Base-by-base conservation (phyloP, 2,888 invertebrate species). In the Morinoia aosen region DNA sequence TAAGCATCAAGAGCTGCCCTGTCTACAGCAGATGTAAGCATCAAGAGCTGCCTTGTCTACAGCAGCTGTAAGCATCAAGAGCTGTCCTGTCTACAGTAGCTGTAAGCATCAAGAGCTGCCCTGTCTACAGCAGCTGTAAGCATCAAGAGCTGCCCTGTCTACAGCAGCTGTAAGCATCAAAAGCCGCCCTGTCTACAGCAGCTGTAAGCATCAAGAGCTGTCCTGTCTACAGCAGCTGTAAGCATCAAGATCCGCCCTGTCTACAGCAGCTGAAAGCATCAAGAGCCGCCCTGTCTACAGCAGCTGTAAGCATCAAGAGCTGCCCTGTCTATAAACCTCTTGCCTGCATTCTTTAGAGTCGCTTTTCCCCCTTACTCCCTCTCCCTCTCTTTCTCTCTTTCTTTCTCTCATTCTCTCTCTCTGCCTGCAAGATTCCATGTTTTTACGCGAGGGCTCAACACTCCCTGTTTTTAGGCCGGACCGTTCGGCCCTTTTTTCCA, bases 401-500 rank as follows among this genome's bases (percentile, higher is more conserved):
- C 90, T 39, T 48, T 33, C 33, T 33, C 7, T 33, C 76, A 5
- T 33, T 33, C 76, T 76, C 1, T 90, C 90, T 90, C 40, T 39
- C 33, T 40, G 48, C 25, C 39, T 90, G 39, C 90, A 90, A 40
- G 48, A 39, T 48, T 48, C 90, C 16, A 12, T 48, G 40, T 90
- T 90, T 90, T 90, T 90, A 48, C 90, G 12, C 33, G 76, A 76
- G 76, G 76, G 76, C 48, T 90, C 90, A 90, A 48, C 90, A 48
- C 90, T 90, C 48, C 90, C 48, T 90, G 90, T 90, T 90, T 90
- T 90, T 90, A 90, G 90, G n/a, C 40, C 16, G 90, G 90, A 90
- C n/a, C 90, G 90, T 90, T 90, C 90, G 39, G 48, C 90, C 40
- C 14, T 48, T 90, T 90, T 90, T 90, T 90, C 48, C 40, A 16